Conservation (phyloP, 2,113 vertebrate genomes). For the Hippopotamus amphibius region DNA sequence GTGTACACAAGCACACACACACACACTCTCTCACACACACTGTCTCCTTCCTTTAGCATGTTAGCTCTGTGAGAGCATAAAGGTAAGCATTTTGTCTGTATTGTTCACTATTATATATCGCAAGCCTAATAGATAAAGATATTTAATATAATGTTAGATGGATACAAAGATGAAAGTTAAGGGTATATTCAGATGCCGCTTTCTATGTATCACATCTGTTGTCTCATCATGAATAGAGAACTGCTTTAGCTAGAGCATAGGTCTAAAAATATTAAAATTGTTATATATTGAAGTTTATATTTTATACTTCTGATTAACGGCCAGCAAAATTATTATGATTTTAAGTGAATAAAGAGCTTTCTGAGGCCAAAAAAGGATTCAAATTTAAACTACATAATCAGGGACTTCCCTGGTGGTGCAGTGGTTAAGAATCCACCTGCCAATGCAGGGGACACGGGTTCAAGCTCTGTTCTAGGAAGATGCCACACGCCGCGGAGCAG, state of each 20-base stretch:
- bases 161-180: neutral
- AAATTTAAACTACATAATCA: neutral
- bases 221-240: neutral
- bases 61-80: neutral
- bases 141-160: neutral
- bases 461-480: too few relatives aligned
- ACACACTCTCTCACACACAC: fast-evolving
- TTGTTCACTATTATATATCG: neutral
- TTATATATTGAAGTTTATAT: neutral
- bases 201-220: neutral
- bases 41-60: neutral
- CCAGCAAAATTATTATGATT: neutral
- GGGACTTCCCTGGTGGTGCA: too few relatives aligned
- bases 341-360: neutral
- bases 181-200: neutral
- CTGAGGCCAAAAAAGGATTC: neutral
- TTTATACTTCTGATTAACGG: neutral
- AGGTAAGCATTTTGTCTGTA: neutral
- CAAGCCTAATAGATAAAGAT: neutral
- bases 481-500: too few relatives aligned
- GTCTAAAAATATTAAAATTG: neutral
- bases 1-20: fast-evolving
- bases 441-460: too few relatives aligned
- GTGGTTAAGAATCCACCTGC: too few relatives aligned
- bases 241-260: neutral